Evolutionary conservation across 2,113 vertebrate genomes (phyloP).

Genomic region (Thalassoma bifasciatum): DNA sequence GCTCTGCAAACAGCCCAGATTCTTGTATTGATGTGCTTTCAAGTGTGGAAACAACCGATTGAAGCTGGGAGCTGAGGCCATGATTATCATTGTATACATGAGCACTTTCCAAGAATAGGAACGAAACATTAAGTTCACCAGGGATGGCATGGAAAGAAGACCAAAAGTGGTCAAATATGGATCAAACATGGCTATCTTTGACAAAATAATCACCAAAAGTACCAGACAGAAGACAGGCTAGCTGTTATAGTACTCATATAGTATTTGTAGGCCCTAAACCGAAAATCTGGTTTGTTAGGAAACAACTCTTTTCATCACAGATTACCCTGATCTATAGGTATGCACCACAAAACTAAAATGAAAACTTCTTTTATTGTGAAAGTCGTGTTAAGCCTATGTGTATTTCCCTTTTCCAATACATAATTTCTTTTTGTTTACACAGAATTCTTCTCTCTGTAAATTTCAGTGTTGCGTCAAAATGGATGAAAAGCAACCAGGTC

Average conservation of each 20-base stretch:
- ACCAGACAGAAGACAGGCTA: not conserved
- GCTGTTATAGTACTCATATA: not conserved
- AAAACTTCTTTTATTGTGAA: conserved; percentile 18
- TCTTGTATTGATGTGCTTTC: not conserved
- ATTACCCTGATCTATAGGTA: not conserved
- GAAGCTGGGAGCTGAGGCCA: not conserved
- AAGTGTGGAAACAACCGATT: not conserved
- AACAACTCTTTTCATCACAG: not conserved
- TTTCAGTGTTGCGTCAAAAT: conserved; percentile 78
- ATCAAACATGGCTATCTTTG: too few species aligned
- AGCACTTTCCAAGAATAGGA: too few species aligned
- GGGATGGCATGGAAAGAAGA: too few species aligned
- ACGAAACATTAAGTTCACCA: too few species aligned
- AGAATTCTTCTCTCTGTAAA: conserved; percentile 71
- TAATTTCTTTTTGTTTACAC: conserved; percentile 76
- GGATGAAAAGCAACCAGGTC: conserved; percentile 78
- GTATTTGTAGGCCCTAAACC: not conserved
- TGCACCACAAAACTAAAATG: not conserved
- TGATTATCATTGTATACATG: too few species aligned
- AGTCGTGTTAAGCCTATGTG: conserved; percentile 13
- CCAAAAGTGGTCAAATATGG: too few species aligned
- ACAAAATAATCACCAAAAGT: too few species aligned
- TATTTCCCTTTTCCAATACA: conserved; percentile 41
- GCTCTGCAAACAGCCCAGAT: not conserved
- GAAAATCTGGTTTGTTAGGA: not conserved